Conservation (phyloP, 1,140 invertebrate genomes). For the Parapsyche elsis region DNA sequence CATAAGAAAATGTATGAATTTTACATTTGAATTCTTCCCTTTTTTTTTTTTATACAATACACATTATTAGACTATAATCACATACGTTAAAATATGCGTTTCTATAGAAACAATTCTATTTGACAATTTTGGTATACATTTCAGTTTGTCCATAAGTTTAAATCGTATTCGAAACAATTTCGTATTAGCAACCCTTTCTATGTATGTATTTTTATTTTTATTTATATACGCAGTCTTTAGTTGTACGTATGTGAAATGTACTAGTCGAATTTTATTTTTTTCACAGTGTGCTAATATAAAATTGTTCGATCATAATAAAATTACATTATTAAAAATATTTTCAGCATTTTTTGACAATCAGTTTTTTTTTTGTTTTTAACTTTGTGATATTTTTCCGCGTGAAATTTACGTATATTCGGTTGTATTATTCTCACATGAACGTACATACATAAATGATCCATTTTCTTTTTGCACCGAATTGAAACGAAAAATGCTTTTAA, state of each 20-base stretch:
- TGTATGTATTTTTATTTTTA: neutral
- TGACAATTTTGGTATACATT: neutral
- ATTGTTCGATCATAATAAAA: constrained; percentile 7
- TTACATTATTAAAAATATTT: constrained; percentile 25
- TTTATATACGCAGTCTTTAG: constrained; percentile 8
- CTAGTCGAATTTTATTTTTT: neutral
- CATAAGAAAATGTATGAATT: too few species aligned
- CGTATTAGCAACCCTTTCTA: constrained; percentile 23
- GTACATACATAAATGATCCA: too few species aligned
- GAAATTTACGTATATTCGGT: constrained; percentile 23
- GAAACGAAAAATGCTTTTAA: too few species aligned
- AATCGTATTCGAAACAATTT: constrained; percentile 17
- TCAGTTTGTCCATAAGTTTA: neutral
- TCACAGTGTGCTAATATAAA: constrained; percentile 17
- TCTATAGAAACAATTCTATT: neutral
- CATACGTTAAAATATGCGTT: neutral
- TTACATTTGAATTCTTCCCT: too few species aligned
- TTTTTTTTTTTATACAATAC: too few species aligned
- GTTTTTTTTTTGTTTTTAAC: neutral
- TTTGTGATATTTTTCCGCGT: neutral
- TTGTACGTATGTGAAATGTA: constrained; percentile 25
- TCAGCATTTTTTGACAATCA: neutral
- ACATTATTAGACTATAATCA: neutral
- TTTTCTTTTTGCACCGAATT: too few species aligned
- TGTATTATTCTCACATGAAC: too few species aligned